Percentiles rank a stretch among this genome's conserved stretches.
These are phyloP conservation scores for Caenorhabditis auriculariae DNA, from an alignment of 2,888 invertebrate species.

Conservation along the genomic window DNA sequence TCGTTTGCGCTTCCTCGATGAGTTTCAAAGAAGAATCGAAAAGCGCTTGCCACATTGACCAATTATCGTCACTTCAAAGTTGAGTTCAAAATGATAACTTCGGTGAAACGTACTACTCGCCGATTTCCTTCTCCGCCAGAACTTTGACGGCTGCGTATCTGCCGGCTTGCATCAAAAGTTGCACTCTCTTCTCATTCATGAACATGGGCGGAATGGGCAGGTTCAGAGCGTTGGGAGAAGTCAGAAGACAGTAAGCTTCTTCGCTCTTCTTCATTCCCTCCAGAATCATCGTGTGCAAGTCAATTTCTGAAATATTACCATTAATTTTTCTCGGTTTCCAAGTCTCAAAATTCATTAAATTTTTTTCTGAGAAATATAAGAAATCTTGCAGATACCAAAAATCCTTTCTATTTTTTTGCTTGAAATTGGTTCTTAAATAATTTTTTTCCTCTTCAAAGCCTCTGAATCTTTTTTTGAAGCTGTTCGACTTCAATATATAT, in stretches of 20 bases:
- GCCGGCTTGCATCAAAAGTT: slow-evolving; percentile 3
- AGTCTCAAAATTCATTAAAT: no score
- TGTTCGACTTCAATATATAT: no score
- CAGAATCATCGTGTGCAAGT: slow-evolving; percentile 84
- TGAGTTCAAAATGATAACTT: background rate
- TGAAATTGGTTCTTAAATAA: no score
- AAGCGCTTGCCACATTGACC: slow-evolving; percentile 30
- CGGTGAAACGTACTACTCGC: slow-evolving; percentile 2
- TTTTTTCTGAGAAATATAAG: no score
- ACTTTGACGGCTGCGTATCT: slow-evolving; percentile 7
- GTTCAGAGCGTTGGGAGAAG: background rate
- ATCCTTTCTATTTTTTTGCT: no score
- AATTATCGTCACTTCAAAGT: slow-evolving; percentile 28
- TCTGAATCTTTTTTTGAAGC: no score
- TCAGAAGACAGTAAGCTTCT: slow-evolving; percentile 10
- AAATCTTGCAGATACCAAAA: no score
- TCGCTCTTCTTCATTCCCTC: slow-evolving; percentile 74
- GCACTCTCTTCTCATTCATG: slow-evolving; percentile 9
- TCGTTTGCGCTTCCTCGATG: slow-evolving; percentile 1
- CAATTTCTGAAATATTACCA: slow-evolving; percentile 72
- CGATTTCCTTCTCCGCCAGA: slow-evolving; percentile 1
- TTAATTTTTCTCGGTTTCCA: background rate
- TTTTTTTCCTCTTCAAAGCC: no score
- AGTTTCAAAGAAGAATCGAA: slow-evolving; percentile 12
- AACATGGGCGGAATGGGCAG: slow-evolving; percentile 13